Conservation (phyloP, 2,888 invertebrate species). For the Noctua janthe region DNA sequence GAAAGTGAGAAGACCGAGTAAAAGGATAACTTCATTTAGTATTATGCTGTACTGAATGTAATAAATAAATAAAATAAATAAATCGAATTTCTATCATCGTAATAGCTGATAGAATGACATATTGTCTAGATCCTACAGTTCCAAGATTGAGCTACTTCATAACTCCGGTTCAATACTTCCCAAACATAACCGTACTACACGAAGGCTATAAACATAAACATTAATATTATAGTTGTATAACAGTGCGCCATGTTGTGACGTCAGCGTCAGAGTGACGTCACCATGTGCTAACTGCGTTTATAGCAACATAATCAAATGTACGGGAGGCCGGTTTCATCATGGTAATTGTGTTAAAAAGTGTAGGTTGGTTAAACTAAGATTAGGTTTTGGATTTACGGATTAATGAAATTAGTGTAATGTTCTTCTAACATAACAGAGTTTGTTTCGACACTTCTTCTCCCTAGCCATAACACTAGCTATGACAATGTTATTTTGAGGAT, state of each 20-base stretch:
- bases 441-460: neutral
- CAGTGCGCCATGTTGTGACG: constrained; percentile 44
- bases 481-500: no score
- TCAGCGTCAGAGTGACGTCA: constrained; percentile 56
- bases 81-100: neutral
- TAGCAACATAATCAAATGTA: constrained; percentile 48
- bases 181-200: constrained; percentile 1
- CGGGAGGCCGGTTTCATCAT: constrained; percentile 5
- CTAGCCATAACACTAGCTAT: no score
- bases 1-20: no score
- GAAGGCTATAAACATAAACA: neutral
- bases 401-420: neutral
- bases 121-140: neutral
- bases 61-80: no score
- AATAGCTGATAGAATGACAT: neutral
- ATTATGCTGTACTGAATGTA: no score
- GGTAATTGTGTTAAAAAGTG: constrained; percentile 7
- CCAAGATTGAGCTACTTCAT: neutral
- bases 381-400: neutral
- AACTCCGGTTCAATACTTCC: neutral
- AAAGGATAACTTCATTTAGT: no score
- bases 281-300: constrained; percentile 50
- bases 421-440: neutral
- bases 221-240: constrained; percentile 37
- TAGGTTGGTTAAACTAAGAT: neutral